Base-by-base conservation (phyloP, 2,797 vertebrate species). In the Intellagama lesueurii region DNA sequence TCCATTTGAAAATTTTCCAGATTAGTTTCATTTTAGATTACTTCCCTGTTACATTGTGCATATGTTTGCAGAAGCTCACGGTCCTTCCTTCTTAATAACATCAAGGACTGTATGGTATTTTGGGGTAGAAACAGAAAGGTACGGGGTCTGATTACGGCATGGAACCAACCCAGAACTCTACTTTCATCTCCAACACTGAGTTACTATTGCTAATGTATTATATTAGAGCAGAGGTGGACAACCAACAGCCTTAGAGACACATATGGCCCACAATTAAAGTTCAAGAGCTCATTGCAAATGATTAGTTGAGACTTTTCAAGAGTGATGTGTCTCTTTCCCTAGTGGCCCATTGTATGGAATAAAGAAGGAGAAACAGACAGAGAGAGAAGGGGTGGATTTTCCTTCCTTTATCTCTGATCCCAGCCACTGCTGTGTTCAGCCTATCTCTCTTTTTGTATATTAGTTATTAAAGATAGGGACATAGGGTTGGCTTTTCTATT, bases 41-140 rank as follows among this genome's bases (percentile, higher is more conserved):
- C 78, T 49, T 81, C 85, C 24, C 19, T 28, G 7, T 40, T 60
- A 24, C 11, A 17, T 83, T 32, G 32, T 56, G 60, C 19, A 64
- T 64, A 64, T 56, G 1, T 75, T 32, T 66, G 26, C 26, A 40
- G 26, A 93, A 87, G 77, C 88, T 88, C 5, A 22, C 84, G 69
- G 76, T 91, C 5, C 17, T 91, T 78, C 89, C 93, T 94, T 49
- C 93, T 80, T 83, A 72, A 85, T 52, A 80, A 70, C 78, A 80
- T 30, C 66, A 19, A 47, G 14, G 24, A 40, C 7, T 11, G 16
- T 49, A 11, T 35, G 22, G 30, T 35, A 70, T 12, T 49, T 14
- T 12, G 9, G 35, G 19, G 22, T 3, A 16, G 32, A n/a, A 72
- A 11, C 26, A n/a, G 2, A 17, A 28, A 32, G 9, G 44, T 5